Base-by-base conservation (phyloP, 2,113 vertebrate genomes). In the Spea multiplicata region DNA sequence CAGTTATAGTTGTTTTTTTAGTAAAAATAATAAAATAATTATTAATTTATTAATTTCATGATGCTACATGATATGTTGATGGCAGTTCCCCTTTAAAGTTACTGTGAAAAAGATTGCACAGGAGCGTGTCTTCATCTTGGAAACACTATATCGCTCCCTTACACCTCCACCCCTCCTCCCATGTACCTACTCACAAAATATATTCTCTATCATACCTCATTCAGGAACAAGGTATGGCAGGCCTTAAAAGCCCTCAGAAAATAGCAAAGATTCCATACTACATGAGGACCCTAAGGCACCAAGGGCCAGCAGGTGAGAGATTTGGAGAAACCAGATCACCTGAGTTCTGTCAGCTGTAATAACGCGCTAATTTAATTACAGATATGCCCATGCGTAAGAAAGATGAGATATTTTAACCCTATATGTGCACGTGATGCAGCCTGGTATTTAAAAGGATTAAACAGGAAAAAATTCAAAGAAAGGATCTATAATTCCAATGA, bases 241-340 rank as follows among this genome's bases (percentile, higher is more conserved):
- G 78, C 71, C 71, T 74, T 61, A 67, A 68, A 74, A 80, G 70
- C 70, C 77, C 77, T 79, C 61, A 66, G 66, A 73, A 79, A 52
- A 80, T 80, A 80, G 71, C 66, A 80, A 5, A 57, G 78, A 80
- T 80, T 80, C 71, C 46, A 59, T 73, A 64, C 17, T 9, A 16
- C 71, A 50, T n/a, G 62, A 53, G 78, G 78, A 74, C 78, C 78
- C 78, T 73, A 74, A 80, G 78, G 78, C 78, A 80, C 68, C 62
- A 52, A 80, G 46, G 78, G 78, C 78, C 64, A 80, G 68, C 78
- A 80, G 78, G 78, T 80, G 78, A 80, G 71, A 61, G 52, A 70
- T 71, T 16, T 62, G 53, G 10, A 48, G 9, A 57, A 44, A 59
- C 44, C 62, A 69, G 14, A 47, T 59, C 10, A 5, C 55, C 12